Conservation (phyloP, 2,888 invertebrate genomes). For the Eilema caniola region DNA sequence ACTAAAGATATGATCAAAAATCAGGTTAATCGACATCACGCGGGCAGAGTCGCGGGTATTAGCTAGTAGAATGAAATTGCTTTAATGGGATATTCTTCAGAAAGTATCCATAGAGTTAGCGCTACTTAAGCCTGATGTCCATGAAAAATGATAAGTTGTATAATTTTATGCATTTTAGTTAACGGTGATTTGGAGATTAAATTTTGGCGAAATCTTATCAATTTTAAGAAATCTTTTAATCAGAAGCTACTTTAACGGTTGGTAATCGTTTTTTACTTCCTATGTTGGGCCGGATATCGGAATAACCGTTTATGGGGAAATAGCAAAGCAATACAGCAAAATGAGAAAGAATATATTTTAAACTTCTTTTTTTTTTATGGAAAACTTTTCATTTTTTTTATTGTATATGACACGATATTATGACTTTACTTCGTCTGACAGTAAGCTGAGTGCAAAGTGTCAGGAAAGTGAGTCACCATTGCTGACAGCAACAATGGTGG, state of each 20-base stretch:
- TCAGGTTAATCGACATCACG: too few species aligned
- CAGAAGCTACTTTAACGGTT: neutral
- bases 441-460: too few species aligned
- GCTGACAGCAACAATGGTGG: too few species aligned
- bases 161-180: conserved; percentile 9
- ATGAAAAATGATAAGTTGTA: neutral
- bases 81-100: neutral
- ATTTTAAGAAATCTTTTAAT: neutral
- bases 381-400: too few species aligned
- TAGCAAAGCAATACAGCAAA: too few species aligned
- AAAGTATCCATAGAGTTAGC: neutral
- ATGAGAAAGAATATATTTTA: too few species aligned
- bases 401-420: too few species aligned
- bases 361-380: too few species aligned
- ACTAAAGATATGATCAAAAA: too few species aligned
- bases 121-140: neutral
- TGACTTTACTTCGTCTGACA: too few species aligned
- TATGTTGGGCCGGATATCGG: neutral
- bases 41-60: too few species aligned
- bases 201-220: neutral
- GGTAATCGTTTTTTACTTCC: neutral
- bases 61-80: neutral
- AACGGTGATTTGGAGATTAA: neutral
- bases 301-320: neutral
- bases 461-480: too few species aligned